Evolutionary conservation across 2,888 invertebrate species (phyloP).

Genomic region (Nesidiocoris tenuis): DNA sequence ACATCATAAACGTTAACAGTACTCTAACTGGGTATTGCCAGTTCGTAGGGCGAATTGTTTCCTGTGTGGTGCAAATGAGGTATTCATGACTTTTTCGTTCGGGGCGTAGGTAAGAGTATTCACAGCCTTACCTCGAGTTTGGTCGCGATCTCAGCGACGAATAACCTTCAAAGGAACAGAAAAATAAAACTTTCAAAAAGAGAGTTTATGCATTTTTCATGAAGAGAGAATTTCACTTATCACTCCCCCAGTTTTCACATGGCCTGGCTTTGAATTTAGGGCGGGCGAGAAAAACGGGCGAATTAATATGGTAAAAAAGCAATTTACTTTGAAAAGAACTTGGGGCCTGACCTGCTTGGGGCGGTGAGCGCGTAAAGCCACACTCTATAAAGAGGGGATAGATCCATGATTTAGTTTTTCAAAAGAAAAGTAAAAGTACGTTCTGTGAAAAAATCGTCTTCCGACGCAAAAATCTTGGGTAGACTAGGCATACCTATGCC

Average conservation of each 20-base stretch:
- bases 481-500: too few species aligned
- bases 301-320: conserved; percentile 43
- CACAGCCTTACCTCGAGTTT: neutral
- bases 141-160: neutral
- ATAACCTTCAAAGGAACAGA: conserved; percentile 36
- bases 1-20: too few species aligned
- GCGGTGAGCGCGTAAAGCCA: too few species aligned
- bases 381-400: too few species aligned
- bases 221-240: conserved; percentile 39
- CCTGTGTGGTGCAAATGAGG: conserved; percentile 41
- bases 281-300: conserved; percentile 15
- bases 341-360: neutral
- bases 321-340: conserved; percentile 16
- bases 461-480: too few species aligned
- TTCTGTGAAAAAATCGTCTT: too few species aligned
- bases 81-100: conserved; percentile 36
- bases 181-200: conserved; percentile 9
- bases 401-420: too few species aligned
- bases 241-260: neutral
- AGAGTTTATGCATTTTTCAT: conserved; percentile 41
- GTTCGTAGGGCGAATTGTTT: conserved; percentile 16
- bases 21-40: neutral
- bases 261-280: neutral
- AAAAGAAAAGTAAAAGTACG: too few species aligned
- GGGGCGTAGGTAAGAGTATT: conserved; percentile 16